Conservation (phyloP, 2,797 vertebrate species). For the Brachyalestes nurse region DNA sequence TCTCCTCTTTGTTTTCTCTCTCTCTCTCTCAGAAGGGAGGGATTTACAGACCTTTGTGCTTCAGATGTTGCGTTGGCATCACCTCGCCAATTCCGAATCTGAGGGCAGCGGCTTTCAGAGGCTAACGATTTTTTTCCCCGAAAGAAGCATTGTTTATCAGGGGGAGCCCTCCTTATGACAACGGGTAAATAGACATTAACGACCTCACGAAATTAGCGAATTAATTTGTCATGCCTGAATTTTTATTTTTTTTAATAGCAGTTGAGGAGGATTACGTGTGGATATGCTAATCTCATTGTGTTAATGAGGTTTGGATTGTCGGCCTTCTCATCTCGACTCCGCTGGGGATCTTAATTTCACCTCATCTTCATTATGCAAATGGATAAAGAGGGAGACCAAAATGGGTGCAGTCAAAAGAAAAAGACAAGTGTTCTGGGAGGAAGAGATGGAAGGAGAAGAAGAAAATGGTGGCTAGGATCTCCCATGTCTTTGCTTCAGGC, state of each 20-base stretch:
- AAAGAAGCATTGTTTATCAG: conserved; percentile 33
- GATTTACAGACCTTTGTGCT: conserved; percentile 45
- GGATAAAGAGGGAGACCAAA: conserved; percentile 76
- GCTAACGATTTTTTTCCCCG: conserved; percentile 3
- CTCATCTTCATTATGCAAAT: conserved; percentile 86
- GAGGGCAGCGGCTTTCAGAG: conserved; percentile 14
- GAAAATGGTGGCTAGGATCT: conserved; percentile 32
- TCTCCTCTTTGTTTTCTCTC: conserved; percentile 40
- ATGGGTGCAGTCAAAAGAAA: conserved; percentile 36
- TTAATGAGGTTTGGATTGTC: conserved; percentile 61
- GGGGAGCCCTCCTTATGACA: conserved; percentile 12
- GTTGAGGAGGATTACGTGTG: conserved; percentile 51
- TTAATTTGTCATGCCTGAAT: conserved; percentile 52
- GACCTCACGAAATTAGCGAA: conserved; percentile 47
- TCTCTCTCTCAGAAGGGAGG: conserved; percentile 49
- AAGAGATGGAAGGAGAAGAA: too few species aligned
- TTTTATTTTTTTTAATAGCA: conserved; percentile 33
- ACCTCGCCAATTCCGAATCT: conserved; percentile 20
- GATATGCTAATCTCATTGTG: conserved; percentile 55
- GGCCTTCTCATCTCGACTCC: conserved; percentile 50
- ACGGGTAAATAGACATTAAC: conserved; percentile 44
- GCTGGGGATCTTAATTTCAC: conserved; percentile 84
- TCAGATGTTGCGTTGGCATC: conserved; percentile 35
- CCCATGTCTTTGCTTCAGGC: conserved; percentile 6
- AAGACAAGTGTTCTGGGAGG: conserved; percentile 13